Conservation (phyloP, 2,113 vertebrate genomes). For the Syngnathus scovelli region DNA sequence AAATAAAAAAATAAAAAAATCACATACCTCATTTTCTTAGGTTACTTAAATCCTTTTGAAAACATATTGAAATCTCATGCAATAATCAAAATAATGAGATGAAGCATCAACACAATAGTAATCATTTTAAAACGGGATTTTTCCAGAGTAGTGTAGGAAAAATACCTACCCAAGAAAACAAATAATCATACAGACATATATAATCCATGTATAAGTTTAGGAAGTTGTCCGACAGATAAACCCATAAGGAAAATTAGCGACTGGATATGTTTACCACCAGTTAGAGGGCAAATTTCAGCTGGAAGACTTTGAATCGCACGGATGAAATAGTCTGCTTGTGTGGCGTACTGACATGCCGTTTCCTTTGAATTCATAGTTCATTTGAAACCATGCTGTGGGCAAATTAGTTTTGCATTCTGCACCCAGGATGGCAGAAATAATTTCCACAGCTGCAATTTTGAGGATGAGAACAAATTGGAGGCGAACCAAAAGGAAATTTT, state of each 20-base stretch:
- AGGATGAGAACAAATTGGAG: neutral
- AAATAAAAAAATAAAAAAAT: neutral
- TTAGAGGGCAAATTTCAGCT: slow-evolving; percentile 21
- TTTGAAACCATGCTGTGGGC: slow-evolving; percentile 10
- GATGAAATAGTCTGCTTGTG: slow-evolving; percentile 19
- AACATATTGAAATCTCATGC: neutral
- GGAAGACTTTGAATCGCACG: slow-evolving; percentile 9
- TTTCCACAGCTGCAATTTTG: slow-evolving; percentile 3
- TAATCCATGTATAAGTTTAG: neutral
- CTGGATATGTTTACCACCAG: slow-evolving; percentile 8
- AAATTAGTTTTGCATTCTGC: slow-evolving; percentile 13
- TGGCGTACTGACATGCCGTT: neutral
- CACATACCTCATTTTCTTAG: neutral
- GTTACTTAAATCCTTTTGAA: neutral
- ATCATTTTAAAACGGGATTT: too few relatives aligned
- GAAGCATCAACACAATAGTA: too few relatives aligned
- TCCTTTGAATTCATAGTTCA: slow-evolving; percentile 27
- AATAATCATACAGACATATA: neutral
- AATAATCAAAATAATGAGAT: too few relatives aligned
- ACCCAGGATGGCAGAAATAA: slow-evolving; percentile 13
- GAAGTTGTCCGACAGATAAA: neutral
- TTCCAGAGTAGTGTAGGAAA: too few relatives aligned
- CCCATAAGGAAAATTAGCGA: neutral
- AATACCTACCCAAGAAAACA: too few relatives aligned
- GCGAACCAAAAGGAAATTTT: neutral